Evolutionary conservation across 1,140 invertebrate genomes (phyloP).

Genomic region (Drosophila nikananu): DNA sequence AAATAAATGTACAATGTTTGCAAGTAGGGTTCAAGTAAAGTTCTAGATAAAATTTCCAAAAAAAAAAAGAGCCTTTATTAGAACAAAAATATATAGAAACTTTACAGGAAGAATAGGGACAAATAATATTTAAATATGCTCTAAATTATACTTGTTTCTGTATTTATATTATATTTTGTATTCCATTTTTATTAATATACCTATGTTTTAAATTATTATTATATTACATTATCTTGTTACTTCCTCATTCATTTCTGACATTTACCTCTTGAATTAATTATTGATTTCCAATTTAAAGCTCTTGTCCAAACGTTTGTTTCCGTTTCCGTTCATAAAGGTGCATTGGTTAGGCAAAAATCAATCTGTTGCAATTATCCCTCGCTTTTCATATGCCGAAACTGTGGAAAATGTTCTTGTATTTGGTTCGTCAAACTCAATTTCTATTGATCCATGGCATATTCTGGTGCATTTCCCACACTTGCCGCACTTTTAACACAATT

Average conservation of each 20-base stretch:
- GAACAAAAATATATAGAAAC: neutral
- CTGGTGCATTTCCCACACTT: constrained; percentile 9
- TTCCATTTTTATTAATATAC: neutral
- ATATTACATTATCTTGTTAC: too few species aligned
- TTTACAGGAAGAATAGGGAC: neutral
- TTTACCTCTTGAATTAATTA: neutral
- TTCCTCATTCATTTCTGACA: neutral
- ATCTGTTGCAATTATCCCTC: neutral
- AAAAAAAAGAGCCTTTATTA: neutral
- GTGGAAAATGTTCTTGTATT: neutral
- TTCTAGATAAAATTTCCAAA: neutral
- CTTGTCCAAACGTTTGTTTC: neutral
- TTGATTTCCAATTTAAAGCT: neutral
- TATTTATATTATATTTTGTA: neutral
- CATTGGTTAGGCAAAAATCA: constrained; percentile 1
- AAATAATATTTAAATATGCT: neutral
- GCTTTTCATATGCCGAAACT: neutral
- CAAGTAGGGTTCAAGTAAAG: neutral
- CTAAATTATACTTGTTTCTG: neutral
- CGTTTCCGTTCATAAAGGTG: neutral
- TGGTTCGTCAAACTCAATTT: constrained; percentile 20
- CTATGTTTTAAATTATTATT: neutral
- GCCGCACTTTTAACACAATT: constrained; percentile 19
- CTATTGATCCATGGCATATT: constrained; percentile 15
- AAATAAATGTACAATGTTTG: neutral